Conservation (phyloP, 2,797 vertebrate genomes). For the Furcifer pardalis region DNA sequence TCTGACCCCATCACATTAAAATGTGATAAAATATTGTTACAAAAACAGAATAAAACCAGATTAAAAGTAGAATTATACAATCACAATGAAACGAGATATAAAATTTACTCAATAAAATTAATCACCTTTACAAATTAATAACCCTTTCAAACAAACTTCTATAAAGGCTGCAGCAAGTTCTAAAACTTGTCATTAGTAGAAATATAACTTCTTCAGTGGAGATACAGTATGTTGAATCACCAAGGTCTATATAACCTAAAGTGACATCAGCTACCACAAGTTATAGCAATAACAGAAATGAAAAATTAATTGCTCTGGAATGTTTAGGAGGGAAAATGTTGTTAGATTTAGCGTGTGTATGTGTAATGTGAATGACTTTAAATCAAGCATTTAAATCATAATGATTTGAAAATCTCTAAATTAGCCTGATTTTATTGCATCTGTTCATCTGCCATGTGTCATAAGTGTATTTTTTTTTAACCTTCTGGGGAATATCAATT, state of each 20-base stretch:
- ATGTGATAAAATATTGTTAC: no score
- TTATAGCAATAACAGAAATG: constrained; percentile 55
- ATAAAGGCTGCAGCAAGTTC: no score
- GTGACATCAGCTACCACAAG: constrained; percentile 61
- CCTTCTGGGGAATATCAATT: constrained; percentile 54
- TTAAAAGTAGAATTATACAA: no score
- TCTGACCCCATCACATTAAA: no score
- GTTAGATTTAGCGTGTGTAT: constrained; percentile 60
- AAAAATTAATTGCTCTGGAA: constrained; percentile 68
- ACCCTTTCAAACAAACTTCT: no score
- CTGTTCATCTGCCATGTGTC: constrained; percentile 50
- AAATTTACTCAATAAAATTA: no score
- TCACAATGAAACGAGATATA: no score
- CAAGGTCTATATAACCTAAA: constrained; percentile 48
- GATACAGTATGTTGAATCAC: constrained; percentile 63
- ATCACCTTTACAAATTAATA: no score
- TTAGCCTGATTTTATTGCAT: constrained; percentile 42
- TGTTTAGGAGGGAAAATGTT: constrained; percentile 62
- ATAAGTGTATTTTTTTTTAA: constrained; percentile 61
- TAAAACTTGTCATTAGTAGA: constrained; percentile 55
- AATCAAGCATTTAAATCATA: constrained; percentile 60
- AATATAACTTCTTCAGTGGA: constrained; percentile 57
- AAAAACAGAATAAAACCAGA: no score
- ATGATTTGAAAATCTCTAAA: constrained; percentile 49
- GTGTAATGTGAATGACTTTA: constrained; percentile 62